Conservation (phyloP, 2,888 invertebrate genomes). For the Aphelenchoides bicaudatus region DNA sequence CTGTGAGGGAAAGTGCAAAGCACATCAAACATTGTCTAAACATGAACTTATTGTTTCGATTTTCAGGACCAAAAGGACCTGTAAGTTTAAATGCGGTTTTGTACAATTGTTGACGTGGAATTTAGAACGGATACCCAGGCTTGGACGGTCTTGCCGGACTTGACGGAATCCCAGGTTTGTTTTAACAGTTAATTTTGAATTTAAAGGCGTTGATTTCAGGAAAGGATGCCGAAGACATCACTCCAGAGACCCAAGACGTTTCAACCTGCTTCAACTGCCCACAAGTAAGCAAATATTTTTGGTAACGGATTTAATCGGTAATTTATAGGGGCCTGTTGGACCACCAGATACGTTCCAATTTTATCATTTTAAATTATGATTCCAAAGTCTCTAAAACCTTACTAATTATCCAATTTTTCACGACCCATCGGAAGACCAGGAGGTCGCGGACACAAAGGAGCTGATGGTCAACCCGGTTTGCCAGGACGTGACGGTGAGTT, state of each 20-base stretch:
- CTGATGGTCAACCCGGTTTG: conserved; percentile 23
- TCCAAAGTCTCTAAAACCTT: too few relatives aligned
- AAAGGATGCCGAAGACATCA: conserved; percentile 27
- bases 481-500: conserved; percentile 24
- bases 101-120: neutral
- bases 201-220: too few relatives aligned
- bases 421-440: conserved; percentile 22
- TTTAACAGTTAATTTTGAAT: neutral
- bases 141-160: conserved; percentile 23
- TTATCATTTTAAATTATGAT: conserved; percentile 5
- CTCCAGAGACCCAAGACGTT: conserved; percentile 22
- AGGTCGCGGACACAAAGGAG: conserved; percentile 18
- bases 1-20: conserved; percentile 1
- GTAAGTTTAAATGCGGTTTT: neutral
- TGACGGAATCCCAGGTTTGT: conserved; percentile 21
- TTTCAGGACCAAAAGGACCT: too few relatives aligned
- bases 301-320: neutral
- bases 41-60: too few relatives aligned
- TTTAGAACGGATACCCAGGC: conserved; percentile 18
- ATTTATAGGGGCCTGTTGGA: conserved; percentile 10
- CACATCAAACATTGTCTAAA: neutral
- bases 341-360: conserved; percentile 15
- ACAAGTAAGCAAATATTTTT: conserved; percentile 1
- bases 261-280: conserved; percentile 28
- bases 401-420: too few relatives aligned